Conservation (phyloP, 92 coral and sea anemone genomes). For the Virgularia gustaviana region DNA sequence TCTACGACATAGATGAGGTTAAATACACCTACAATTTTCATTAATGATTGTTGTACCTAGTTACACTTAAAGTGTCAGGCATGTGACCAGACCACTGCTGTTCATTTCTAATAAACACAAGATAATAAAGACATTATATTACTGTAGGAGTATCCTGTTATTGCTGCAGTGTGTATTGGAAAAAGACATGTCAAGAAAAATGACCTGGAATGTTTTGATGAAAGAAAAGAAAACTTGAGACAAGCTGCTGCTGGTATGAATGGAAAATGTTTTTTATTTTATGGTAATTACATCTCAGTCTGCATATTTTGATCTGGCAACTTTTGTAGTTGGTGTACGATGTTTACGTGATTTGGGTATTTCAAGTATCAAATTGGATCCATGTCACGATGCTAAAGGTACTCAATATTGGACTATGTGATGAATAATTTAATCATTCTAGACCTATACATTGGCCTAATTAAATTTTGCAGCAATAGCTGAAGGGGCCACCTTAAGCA, state of each 20-base stretch:
- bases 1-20: constrained; percentile 85
- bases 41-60: neutral
- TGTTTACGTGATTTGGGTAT: constrained; percentile 76
- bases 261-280: neutral
- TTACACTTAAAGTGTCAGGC: too few relatives aligned
- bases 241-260: constrained; percentile 83
- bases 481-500: constrained; percentile 72
- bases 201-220: constrained; percentile 67
- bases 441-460: neutral
- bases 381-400: constrained; percentile 83
- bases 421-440: neutral
- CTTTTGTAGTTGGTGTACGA: constrained; percentile 67
- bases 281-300: neutral
- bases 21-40: neutral
- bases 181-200: constrained; percentile 41
- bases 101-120: neutral
- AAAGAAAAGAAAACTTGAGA: constrained; percentile 64
- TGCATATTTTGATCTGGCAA: neutral
- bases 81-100: too few relatives aligned
- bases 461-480: constrained; percentile 63
- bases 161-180: constrained; percentile 88
- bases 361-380: constrained; percentile 62
- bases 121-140: neutral
- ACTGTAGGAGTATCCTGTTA: constrained; percentile 79
- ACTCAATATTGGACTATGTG: neutral